Evolutionary conservation across 2,888 invertebrate species (phyloP), one percentile per base, ranked within the genome.

Genomic region (Omphaloscelis lunosa): DNA sequence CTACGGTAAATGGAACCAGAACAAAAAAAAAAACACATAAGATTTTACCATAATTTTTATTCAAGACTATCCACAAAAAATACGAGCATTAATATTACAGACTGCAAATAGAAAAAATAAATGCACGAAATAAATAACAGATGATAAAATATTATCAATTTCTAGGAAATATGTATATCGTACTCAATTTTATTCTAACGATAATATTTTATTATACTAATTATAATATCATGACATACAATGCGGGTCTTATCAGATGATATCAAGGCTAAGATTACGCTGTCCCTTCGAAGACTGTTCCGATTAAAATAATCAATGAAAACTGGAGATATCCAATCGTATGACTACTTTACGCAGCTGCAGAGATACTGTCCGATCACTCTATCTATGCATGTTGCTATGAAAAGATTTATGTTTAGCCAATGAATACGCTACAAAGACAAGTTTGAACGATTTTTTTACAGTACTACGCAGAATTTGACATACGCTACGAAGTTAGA

Each of bases 191-290:
- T 41, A 62, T 74, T 45, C 11, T 15, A 17, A 20, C 20, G 45
- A 81, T 61, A 62, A 65, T 23, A 29, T 48, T 59, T 48, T 62
- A 75, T 75, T 58, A 23, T 48, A 61, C 17, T 45, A 61, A 80
- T 74, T 29, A 66, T 75, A 81, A 56, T 51, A 58, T 4, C 61
- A 27, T 45, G 39, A 58, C 67, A n/a, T 51, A 56, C 29, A 58
- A 58, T 45, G 27, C 29, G 39, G 3, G 23, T 23, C 1, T 53
- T 51, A 81, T 75, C 75, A 81, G 51, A 48, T 12, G 7, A 56
- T 62, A 58, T 58, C 63, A 41, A 41, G 27, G 41, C 8, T 41
- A 58, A 45, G 58, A 81, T 81, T 59, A 65, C 41, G 12, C 4
- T 20, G 15, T 58, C 15, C 29, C 17, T 41, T 17, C 17, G 27